Evolutionary conservation across 1,140 invertebrate species (phyloP).

Genomic region (Ips typographus): DNA sequence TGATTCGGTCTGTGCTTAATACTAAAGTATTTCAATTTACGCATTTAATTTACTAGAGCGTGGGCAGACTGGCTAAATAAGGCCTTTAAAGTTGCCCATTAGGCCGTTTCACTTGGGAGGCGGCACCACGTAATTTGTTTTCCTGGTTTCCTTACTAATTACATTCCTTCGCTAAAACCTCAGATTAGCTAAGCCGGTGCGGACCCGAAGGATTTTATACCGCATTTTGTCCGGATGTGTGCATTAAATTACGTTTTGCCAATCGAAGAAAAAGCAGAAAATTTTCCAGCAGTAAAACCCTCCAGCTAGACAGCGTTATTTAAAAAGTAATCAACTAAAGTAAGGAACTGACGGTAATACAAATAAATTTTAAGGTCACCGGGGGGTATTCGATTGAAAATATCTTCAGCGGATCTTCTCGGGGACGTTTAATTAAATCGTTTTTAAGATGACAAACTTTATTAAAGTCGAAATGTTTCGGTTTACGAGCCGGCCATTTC

Average conservation of each 20-base stretch:
- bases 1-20: not conserved
- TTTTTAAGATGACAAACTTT: conserved; percentile 31
- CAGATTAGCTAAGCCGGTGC: not conserved
- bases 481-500: conserved; percentile 26
- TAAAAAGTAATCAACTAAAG: conserved; percentile 29
- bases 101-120: conserved; percentile 15
- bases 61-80: conserved; percentile 27
- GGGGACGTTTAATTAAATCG: conserved; percentile 25
- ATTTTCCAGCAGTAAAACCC: not conserved
- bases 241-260: not conserved
- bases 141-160: conserved; percentile 4
- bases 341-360: conserved; percentile 26
- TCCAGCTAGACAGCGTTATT: not conserved
- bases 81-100: conserved; percentile 25
- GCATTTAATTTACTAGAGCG: conserved; percentile 25
- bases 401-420: conserved; percentile 2
- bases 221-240: too few species aligned
- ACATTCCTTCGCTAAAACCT: not conserved
- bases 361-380: conserved; percentile 34
- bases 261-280: not conserved
- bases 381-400: conserved; percentile 31
- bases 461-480: conserved; percentile 31
- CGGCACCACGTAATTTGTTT: conserved; percentile 14
- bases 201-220: not conserved
- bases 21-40: conserved; percentile 31